These are phyloP conservation scores for Penaeus japonicus DNA, from an alignment of 1,140 invertebrate species.

Conservation along the genomic window DNA sequence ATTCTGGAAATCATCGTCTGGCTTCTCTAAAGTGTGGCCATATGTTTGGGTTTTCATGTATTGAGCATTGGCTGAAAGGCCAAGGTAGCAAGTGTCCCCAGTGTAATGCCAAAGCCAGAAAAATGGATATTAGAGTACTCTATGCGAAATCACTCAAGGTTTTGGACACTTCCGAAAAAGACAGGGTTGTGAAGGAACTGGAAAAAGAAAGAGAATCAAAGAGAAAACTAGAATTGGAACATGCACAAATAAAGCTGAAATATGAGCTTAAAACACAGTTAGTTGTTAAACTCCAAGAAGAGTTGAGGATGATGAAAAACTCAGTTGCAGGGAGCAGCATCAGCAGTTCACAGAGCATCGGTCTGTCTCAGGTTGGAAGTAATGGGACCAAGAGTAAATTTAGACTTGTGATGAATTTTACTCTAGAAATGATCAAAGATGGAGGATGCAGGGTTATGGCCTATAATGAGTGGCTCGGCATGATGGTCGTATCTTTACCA, in stretches of 20 bases:
- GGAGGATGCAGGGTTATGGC: constrained; percentile 81
- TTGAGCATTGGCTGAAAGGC: constrained; percentile 78
- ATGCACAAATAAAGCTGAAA: constrained; percentile 62
- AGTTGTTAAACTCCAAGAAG: constrained; percentile 61
- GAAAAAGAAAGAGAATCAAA: constrained; percentile 65
- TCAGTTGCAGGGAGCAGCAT: not conserved
- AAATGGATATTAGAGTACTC: constrained; percentile 79
- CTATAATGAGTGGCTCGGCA: constrained; percentile 70
- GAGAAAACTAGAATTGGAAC: constrained; percentile 66
- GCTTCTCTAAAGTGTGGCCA: constrained; percentile 88
- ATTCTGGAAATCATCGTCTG: constrained; percentile 82
- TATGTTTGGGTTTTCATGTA: constrained; percentile 85
- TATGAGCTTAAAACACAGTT: constrained; percentile 63
- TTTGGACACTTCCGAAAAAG: constrained; percentile 74
- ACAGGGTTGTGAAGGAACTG: constrained; percentile 68
- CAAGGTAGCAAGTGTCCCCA: constrained; percentile 74
- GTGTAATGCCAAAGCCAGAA: constrained; percentile 80
- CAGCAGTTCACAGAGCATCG: not conserved
- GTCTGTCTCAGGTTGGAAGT: not conserved
- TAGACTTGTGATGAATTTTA: constrained; percentile 24
- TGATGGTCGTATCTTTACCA: constrained; percentile 77
- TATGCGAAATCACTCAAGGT: constrained; percentile 73
- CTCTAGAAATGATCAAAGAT: constrained; percentile 60
- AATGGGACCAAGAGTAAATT: not conserved
- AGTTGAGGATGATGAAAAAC: constrained; percentile 32